Percentiles rank a stretch among this genome's conserved stretches.
phyloP scores from a whole-genome alignment of 92 coral and sea anemone genomes.

The Chrysogorgia sp. region DNA sequence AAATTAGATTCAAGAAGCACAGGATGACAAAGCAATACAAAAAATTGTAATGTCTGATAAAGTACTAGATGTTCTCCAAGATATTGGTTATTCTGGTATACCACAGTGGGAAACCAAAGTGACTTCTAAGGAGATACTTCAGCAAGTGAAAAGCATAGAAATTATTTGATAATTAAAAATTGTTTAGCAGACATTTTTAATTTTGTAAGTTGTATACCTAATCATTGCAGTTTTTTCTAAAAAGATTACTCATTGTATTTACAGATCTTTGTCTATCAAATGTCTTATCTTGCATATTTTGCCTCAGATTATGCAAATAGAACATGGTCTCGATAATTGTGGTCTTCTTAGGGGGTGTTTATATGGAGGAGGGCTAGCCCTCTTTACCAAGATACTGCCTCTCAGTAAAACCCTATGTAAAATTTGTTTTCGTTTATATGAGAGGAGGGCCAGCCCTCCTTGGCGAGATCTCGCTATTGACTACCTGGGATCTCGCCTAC shows the following conservation, averaged over 20 bases:
- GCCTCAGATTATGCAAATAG: conserved; percentile 16
- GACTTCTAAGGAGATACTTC: not conserved
- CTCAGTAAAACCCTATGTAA: no score
- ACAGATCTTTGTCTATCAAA: conserved; percentile 2
- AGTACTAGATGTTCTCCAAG: conserved; percentile 9
- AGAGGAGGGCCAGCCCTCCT: no score
- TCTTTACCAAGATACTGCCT: no score
- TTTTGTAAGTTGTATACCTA: not conserved
- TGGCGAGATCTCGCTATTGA: no score
- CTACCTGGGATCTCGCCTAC: no score
- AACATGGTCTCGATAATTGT: not conserved
- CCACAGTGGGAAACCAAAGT: conserved; percentile 9
- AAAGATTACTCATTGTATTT: not conserved
- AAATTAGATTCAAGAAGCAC: not conserved
- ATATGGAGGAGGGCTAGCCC: no score
- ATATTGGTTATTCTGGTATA: no score
- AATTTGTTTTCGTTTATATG: no score
- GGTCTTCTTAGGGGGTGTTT: no score
- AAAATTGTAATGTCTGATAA: conserved; percentile 1
- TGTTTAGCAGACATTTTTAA: not conserved
- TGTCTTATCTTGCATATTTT: not conserved
- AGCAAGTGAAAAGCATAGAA: no score
- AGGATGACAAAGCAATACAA: not conserved
- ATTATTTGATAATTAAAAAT: not conserved
- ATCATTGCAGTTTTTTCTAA: not conserved